A percentile compares a stretch with the other conserved stretches of the same genome.
Conservation (phyloP, 2,888 invertebrate species). For the Habrosyne pyritoides region DNA sequence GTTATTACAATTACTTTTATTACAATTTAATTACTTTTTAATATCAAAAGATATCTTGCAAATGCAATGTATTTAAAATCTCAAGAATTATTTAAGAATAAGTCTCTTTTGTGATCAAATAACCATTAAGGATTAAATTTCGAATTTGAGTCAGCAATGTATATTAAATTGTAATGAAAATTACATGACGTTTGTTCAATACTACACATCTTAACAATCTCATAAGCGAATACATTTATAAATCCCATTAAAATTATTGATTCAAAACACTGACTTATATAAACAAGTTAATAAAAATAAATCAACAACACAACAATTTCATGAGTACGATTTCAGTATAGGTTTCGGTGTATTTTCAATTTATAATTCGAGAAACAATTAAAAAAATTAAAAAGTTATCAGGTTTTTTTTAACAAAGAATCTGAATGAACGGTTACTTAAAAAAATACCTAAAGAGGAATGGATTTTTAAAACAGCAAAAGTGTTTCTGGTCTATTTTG, state of each 20-base stretch:
- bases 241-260: slow-evolving; percentile 49
- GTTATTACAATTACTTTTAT: not conserved
- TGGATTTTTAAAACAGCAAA: too few species aligned
- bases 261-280: slow-evolving; percentile 64
- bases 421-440: too few species aligned
- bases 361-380: not conserved
- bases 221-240: slow-evolving; percentile 58
- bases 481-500: too few species aligned
- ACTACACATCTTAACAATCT: slow-evolving; percentile 61
- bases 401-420: not conserved
- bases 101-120: too few species aligned
- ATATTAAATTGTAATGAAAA: too few species aligned
- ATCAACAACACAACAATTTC: slow-evolving; percentile 78
- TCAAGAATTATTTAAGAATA: too few species aligned
- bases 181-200: slow-evolving; percentile 17
- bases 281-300: slow-evolving; percentile 74
- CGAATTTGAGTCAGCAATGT: too few species aligned
- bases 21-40: not conserved
- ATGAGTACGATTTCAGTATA: slow-evolving; percentile 38
- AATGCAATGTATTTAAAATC: too few species aligned
- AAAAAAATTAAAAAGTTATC: slow-evolving; percentile 5
- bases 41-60: not conserved
- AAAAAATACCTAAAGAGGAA: too few species aligned
- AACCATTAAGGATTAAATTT: too few species aligned
- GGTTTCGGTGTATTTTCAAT: slow-evolving; percentile 40